A percentile compares a stretch with the other conserved stretches of the same genome.
phyloP scores from a whole-genome alignment of 1,140 invertebrate genomes.

The Microplitis mediator region DNA sequence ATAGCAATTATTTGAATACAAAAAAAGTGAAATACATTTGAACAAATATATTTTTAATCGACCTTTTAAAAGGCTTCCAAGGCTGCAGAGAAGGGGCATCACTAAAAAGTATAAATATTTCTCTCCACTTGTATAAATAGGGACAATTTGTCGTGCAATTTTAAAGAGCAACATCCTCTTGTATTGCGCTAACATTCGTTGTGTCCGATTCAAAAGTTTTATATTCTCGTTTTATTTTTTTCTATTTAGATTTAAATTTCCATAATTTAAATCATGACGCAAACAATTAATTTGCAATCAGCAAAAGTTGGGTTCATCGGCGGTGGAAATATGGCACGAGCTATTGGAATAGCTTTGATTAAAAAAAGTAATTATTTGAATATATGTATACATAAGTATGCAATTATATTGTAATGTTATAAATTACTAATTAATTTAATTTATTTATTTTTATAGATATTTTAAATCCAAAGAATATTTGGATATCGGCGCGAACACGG shows the following conservation, averaged over 20 bases:
- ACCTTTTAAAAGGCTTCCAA: no score
- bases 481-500: constrained; percentile 72
- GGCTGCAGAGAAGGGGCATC: no score
- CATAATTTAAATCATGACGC: background rate
- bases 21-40: no score
- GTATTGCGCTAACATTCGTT: no score
- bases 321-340: constrained; percentile 92
- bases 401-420: constrained; percentile 32
- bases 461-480: constrained; percentile 65
- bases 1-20: no score
- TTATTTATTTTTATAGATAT: constrained; percentile 57
- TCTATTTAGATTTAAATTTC: background rate
- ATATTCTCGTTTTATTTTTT: no score
- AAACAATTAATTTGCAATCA: background rate
- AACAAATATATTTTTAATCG: no score
- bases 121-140: no score
- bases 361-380: constrained; percentile 62
- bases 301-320: constrained; percentile 84
- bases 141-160: no score
- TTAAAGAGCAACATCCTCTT: no score
- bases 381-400: constrained; percentile 16
- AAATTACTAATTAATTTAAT: constrained; percentile 34
- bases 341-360: constrained; percentile 82
- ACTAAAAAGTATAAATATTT: no score
- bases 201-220: no score